These are phyloP conservation scores for Synergus itoensis DNA, from an alignment of 2,888 invertebrate species.

Conservation along the genomic window DNA sequence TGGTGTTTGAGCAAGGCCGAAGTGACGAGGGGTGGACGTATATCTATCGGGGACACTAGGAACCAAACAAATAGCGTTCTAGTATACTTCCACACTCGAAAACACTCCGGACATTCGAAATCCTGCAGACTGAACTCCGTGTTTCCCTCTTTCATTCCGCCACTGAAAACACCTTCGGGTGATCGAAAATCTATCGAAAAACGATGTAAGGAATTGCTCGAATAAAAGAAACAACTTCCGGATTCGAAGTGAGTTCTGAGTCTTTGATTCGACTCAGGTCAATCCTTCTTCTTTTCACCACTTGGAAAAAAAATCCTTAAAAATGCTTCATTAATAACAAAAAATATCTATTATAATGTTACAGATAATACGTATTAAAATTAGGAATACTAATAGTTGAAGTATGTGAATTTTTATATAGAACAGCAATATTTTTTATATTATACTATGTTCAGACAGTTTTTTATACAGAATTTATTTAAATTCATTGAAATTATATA, in stretches of 20 bases:
- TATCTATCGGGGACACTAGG: constrained; percentile 58
- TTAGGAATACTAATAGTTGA: too few species aligned
- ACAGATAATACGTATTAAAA: too few species aligned
- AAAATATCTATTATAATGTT: too few species aligned
- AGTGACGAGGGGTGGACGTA: constrained; percentile 63
- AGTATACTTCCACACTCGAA: constrained; percentile 48
- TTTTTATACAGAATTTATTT: too few species aligned
- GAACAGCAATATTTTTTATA: too few species aligned
- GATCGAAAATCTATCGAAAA: constrained; percentile 31
- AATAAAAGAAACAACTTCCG: constrained; percentile 17
- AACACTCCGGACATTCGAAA: constrained; percentile 47
- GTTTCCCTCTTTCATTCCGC: constrained; percentile 32
- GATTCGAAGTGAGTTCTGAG: not conserved
- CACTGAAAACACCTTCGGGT: constrained; percentile 16
- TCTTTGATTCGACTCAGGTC: not conserved
- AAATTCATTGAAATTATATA: too few species aligned
- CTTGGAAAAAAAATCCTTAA: too few species aligned
- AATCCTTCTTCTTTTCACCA: constrained; percentile 7
- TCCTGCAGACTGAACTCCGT: constrained; percentile 39
- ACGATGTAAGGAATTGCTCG: constrained; percentile 5
- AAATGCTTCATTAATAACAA: too few species aligned
- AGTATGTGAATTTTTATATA: too few species aligned
- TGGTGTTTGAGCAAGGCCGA: constrained; percentile 60
- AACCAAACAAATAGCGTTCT: constrained; percentile 64
- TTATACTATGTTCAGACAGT: too few species aligned